These are phyloP conservation scores for Steinernema feltiae DNA, from an alignment of 1,140 invertebrate species.

Conservation along the genomic window DNA sequence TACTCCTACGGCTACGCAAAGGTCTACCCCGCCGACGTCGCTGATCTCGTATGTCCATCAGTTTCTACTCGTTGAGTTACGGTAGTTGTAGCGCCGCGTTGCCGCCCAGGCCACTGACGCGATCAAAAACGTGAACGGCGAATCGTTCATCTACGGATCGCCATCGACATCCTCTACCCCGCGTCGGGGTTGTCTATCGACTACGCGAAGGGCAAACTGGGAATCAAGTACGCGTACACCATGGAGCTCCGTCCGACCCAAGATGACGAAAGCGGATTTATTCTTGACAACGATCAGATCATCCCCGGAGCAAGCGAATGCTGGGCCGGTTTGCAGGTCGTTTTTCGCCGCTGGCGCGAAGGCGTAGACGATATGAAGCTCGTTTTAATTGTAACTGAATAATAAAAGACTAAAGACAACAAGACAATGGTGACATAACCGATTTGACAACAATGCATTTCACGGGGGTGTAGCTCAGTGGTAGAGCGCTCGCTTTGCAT, in stretches of 20 bases:
- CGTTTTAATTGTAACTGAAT: too few relatives aligned
- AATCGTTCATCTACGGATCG: constrained; percentile 9
- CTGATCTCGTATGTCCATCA: constrained; percentile 19
- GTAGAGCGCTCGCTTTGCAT: constrained; percentile 54
- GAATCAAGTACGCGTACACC: constrained; percentile 27
- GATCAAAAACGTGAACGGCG: constrained; percentile 22
- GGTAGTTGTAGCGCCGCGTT: background rate
- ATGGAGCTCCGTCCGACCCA: constrained; percentile 29
- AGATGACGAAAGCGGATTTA: too few relatives aligned
- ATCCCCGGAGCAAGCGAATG: too few relatives aligned
- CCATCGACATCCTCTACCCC: constrained; percentile 25
- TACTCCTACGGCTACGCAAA: constrained; percentile 26
- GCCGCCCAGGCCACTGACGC: constrained; percentile 12
- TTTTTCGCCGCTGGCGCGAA: too few relatives aligned
- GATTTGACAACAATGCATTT: background rate
- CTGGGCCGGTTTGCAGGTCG: too few relatives aligned
- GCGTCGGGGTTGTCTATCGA: constrained; percentile 35
- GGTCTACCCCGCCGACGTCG: constrained; percentile 24
- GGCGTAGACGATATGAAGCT: too few relatives aligned
- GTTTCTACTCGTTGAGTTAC: background rate
- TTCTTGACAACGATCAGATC: too few relatives aligned
- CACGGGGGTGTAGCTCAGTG: constrained; percentile 43
- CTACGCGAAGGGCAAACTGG: constrained; percentile 27
- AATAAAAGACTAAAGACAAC: too few relatives aligned
- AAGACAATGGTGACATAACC: too few relatives aligned